Conservation (phyloP, 2,113 vertebrate genomes). For the Lagopus muta region DNA sequence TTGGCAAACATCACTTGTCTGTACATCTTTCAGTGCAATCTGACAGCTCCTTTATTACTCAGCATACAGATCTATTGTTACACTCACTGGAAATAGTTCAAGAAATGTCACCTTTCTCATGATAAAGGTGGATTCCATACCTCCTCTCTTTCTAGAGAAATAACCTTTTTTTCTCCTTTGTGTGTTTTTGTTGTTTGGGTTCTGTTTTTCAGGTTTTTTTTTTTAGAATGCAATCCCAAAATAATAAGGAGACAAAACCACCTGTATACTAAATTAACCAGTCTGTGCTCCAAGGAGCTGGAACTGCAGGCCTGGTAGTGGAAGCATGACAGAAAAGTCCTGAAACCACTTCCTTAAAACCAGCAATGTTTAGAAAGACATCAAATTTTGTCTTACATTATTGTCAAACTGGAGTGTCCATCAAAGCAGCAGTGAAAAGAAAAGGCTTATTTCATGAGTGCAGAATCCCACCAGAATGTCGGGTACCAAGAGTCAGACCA, state of each 20-base stretch:
- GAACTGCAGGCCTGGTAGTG: background rate
- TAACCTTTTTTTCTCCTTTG: background rate
- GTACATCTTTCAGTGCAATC: background rate
- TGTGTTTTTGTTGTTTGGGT: background rate
- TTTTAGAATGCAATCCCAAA: background rate
- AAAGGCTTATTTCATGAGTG: background rate
- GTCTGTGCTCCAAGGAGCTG: background rate
- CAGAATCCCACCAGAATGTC: constrained; percentile 13
- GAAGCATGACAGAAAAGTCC: background rate
- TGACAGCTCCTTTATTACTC: background rate
- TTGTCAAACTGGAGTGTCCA: background rate
- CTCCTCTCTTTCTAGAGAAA: background rate
- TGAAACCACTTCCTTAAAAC: background rate
- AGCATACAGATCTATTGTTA: background rate
- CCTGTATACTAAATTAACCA: background rate
- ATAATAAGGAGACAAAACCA: background rate
- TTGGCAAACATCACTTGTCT: background rate
- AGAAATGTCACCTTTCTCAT: background rate
- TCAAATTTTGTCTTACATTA: background rate
- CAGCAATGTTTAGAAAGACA: background rate
- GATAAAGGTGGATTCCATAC: background rate
- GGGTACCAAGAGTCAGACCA: background rate
- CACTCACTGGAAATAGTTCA: background rate
- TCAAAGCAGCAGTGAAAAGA: background rate
- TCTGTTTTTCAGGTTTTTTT: background rate